Base-by-base conservation (phyloP, 2,888 invertebrate genomes). In the Chrysodeixis includens region DNA sequence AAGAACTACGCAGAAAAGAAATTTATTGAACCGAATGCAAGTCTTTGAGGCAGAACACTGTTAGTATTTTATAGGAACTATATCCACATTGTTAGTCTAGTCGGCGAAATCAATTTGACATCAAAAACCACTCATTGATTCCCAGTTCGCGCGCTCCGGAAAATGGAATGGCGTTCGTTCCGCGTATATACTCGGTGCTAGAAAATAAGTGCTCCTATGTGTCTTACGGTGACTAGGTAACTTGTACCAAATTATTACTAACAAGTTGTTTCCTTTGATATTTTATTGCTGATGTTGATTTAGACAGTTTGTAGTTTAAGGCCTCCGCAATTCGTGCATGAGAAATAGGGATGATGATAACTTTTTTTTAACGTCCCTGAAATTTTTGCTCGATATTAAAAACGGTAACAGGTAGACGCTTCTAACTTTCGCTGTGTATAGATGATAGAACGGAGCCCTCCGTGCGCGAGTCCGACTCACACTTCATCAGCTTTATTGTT, bases 101-200 rank as follows among this genome's bases (percentile, higher is more conserved):
- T 59, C 64, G 58, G 79, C 64, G 59, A 62, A 79, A 75, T 75
- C 79, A 78, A 78, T 74, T 75, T 79, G 79, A 74, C 74, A 74
- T 74, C 79, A 74, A 75, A 74, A 74, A 70, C 79, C 74, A 74
- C 74, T 74, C 79, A 74, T 74, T 74, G 74, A 65, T 74, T 75
- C 69, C 57, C 62, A 55, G 69, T 60, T 30, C 26, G 60, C 55
- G 58, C 35, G 30, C 60, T 74, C 56, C 56, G 44, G 35, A 49
- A 74, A 78, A 62, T 55, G 54, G 70, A 62, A 62, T 56, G 75
- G 18, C 30, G 49, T 26, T 69, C 56, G 52, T 56, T 20, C 44
- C 46, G 20, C 10, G 26, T 30, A 69, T 52, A 56, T 51, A 74
- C 57, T 62, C 40, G 51, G 62, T 60, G 58, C 62, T 74, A 51